phyloP scores from a whole-genome alignment of 2,113 vertebrate species.

The Paramisgurnus dabryanus region DNA sequence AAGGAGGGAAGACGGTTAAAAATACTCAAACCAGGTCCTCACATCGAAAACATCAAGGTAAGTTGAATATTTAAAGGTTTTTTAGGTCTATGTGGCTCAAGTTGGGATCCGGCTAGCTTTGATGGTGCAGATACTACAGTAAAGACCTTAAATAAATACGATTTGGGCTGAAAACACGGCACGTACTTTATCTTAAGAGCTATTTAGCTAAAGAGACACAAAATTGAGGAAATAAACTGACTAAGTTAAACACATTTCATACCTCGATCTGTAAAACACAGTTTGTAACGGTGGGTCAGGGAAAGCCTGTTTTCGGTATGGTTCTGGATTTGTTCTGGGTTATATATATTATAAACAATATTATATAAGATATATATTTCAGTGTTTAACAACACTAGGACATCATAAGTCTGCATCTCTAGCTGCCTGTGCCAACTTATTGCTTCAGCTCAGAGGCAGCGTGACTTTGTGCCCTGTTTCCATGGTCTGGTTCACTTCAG shows the following conservation, averaged over 20 bases:
- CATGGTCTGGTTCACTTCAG: constrained; percentile 30
- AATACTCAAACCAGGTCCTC: constrained; percentile 28
- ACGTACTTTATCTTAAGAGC: too few relatives aligned
- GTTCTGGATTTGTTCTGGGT: not conserved
- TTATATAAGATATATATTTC: too few relatives aligned
- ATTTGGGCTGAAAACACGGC: not conserved
- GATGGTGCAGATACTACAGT: not conserved
- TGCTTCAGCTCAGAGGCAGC: constrained; percentile 8
- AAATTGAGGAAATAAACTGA: not conserved
- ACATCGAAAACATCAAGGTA: constrained; percentile 65
- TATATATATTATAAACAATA: not conserved
- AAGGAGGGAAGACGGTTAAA: constrained; percentile 55
- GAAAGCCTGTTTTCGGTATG: constrained; percentile 10
- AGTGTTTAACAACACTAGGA: too few relatives aligned
- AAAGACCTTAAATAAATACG: not conserved
- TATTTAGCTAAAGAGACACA: not conserved
- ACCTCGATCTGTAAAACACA: not conserved
- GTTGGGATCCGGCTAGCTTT: constrained; percentile 18
- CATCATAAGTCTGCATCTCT: not conserved
- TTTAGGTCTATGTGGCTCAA: constrained; percentile 6
- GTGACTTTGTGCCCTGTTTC: constrained; percentile 21
- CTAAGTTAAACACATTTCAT: not conserved
- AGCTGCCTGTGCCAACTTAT: constrained; percentile 7
- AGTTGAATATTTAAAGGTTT: constrained; percentile 51
- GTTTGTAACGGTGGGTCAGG: constrained; percentile 14